These are phyloP conservation scores for Ammodytes dubius DNA, from an alignment of 2,113 vertebrate species.

Conservation along the genomic window DNA sequence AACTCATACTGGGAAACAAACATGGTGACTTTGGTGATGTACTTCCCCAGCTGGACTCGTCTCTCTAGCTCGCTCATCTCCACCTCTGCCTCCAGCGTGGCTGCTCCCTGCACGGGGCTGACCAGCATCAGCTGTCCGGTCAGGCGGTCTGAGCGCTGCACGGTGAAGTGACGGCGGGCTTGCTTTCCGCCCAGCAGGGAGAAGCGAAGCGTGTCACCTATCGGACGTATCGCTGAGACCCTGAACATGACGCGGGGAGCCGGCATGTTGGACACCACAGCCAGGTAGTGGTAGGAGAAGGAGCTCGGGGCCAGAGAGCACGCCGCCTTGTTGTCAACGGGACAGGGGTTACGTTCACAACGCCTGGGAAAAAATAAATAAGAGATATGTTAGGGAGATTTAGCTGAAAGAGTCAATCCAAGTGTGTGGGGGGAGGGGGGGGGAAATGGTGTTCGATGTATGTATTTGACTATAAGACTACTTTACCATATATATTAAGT, in stretches of 20 bases:
- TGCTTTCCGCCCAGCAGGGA: conserved; percentile 76
- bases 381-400: background rate
- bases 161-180: conserved; percentile 80
- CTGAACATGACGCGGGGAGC: conserved; percentile 89
- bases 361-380: conserved; percentile 82
- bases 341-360: conserved; percentile 91
- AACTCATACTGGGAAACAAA: conserved; percentile 90
- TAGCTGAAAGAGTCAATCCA: background rate
- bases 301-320: conserved; percentile 88
- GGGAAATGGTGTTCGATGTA: background rate
- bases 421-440: background rate
- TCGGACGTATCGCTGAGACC: conserved; percentile 85
- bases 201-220: conserved; percentile 89
- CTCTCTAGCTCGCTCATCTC: conserved; percentile 91
- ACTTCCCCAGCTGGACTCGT: conserved; percentile 85
- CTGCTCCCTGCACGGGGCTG: conserved; percentile 83
- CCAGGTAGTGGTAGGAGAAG: conserved; percentile 91
- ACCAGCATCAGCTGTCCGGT: conserved; percentile 89
- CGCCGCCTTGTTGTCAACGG: conserved; percentile 84
- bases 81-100: conserved; percentile 87
- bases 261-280: conserved; percentile 87
- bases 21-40: conserved; percentile 89
- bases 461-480: background rate
- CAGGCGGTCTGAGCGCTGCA: conserved; percentile 87
- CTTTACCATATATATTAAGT: background rate